phyloP scores from a whole-genome alignment of 1,140 invertebrate genomes.

The Leucophenga varia region DNA sequence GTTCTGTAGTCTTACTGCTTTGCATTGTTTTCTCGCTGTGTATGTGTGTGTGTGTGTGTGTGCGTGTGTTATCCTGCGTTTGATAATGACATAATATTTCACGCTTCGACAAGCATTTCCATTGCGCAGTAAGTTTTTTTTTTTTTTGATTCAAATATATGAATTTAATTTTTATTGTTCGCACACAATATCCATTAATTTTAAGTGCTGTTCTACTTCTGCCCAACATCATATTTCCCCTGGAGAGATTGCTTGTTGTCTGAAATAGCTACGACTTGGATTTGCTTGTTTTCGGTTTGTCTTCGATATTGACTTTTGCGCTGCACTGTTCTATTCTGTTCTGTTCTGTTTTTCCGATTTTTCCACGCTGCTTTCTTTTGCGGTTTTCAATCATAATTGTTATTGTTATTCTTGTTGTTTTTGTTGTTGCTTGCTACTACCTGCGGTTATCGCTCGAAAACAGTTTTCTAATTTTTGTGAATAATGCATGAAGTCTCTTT shows the following conservation, averaged over 20 bases:
- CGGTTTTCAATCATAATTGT: constrained; percentile 41
- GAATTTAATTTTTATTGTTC: constrained; percentile 45
- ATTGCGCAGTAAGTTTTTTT: constrained; percentile 32
- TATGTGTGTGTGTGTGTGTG: no score
- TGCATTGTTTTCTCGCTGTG: constrained; percentile 12
- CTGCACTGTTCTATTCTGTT: no score
- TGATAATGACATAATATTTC: constrained; percentile 55
- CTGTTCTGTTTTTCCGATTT: no score
- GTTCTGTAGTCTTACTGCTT: constrained; percentile 46
- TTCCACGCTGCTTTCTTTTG: no score
- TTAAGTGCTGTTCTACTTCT: constrained; percentile 31
- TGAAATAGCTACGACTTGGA: constrained; percentile 8
- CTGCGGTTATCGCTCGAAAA: constrained; percentile 21
- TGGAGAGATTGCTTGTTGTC: neutral
- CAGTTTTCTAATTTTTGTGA: constrained; percentile 29
- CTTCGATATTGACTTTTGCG: constrained; percentile 44
- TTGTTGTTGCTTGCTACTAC: constrained; percentile 25
- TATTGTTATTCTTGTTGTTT: constrained; percentile 25
- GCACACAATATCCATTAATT: constrained; percentile 48
- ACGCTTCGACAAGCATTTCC: constrained; percentile 43
- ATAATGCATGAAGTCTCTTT: constrained; percentile 27
- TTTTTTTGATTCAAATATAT: no score
- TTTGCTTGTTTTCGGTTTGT: constrained; percentile 20
- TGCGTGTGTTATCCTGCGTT: constrained; percentile 9
- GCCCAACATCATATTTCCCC: constrained; percentile 11